Base-by-base conservation (phyloP, 1,140 invertebrate species). In the Bombus cullumanus region DNA sequence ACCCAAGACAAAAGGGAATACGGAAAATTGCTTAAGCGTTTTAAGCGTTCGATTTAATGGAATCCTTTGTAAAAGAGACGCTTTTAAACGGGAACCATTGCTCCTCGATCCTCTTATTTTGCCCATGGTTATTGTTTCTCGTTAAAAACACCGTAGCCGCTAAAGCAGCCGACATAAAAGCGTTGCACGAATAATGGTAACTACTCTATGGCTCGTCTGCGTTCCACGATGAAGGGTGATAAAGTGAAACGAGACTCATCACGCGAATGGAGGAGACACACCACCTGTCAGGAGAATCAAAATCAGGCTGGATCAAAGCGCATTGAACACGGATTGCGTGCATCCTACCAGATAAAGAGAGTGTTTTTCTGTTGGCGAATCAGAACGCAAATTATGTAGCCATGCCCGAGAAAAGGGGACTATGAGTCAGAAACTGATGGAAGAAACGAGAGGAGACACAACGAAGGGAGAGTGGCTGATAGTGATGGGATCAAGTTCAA, bases 231-330 rank as follows among this genome's bases (percentile, higher is more conserved):
- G 88, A 71, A 69, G 85, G 78, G 88, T 85, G 85, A 89, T 90
- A 89, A 89, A 90, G 81, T 75, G 81, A 89, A 89, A 90, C 86
- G 89, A 89, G 85, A 77, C 81, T 87, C 88, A 87, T 90, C 89
- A 81, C 71, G 69, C 81, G 89, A 89, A 90, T 90, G 88, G 85
- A 89, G 72, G 81, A 71, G 72, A 78, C 85, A 43, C 71, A 68
- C 72, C 68, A 87, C 81, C 78, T 87, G 88, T 76, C 84, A 84
- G 74, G 59, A 86, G 62, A 90, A 87, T 88, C 83, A 62, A 81
- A 90, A 85, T 90, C 89, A 90, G 78, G 31, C 47, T 43, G 71
- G 89, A 90, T 90, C 89, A 90, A 90, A 90, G 88, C 75, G 34
- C 34, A 39, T 62, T 41, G 25, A 69, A 53, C n/a, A 73, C 80